These are phyloP conservation scores for Takifugu bimaculatus DNA, from an alignment of 2,113 vertebrate species.

Conservation along the genomic window DNA sequence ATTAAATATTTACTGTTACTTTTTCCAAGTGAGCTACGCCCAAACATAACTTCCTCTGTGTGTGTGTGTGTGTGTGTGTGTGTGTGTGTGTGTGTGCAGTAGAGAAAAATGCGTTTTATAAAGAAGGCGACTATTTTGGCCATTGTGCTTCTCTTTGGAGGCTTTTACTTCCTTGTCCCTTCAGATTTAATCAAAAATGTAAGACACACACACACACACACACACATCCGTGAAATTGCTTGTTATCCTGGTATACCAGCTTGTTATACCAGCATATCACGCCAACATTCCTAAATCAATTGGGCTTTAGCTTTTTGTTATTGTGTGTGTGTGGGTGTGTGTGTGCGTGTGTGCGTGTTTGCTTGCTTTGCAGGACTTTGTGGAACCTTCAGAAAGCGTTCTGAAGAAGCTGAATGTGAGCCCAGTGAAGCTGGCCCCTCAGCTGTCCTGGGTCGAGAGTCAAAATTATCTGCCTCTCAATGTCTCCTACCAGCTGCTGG, in stretches of 20 bases:
- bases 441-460: slow-evolving; percentile 50
- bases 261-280: too few relatives aligned
- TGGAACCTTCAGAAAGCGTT: not conserved
- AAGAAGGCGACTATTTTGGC: slow-evolving; percentile 34
- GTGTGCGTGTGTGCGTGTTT: too few relatives aligned
- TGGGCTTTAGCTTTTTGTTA: not conserved
- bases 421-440: slow-evolving; percentile 4
- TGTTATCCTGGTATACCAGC: too few relatives aligned
- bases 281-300: not conserved
- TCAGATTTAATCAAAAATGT: slow-evolving; percentile 19
- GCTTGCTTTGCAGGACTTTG: slow-evolving; percentile 24
- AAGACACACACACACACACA: slow-evolving; percentile 7
- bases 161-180: slow-evolving; percentile 31
- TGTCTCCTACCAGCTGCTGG: slow-evolving; percentile 56
- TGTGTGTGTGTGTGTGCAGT: not conserved
- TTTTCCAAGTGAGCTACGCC: too few relatives aligned
- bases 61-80: too few relatives aligned
- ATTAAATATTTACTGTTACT: too few relatives aligned
- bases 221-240: not conserved
- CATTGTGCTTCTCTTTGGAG: slow-evolving; percentile 22
- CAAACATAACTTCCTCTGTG: too few relatives aligned
- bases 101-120: slow-evolving; percentile 49
- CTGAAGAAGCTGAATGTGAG: slow-evolving; percentile 7
- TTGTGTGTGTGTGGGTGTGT: too few relatives aligned
- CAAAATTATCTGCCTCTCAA: slow-evolving; percentile 52